Percentiles rank a stretch among this genome's conserved stretches.
phyloP scores from a whole-genome alignment of 2,797 vertebrate species.

The Argya squamiceps region DNA sequence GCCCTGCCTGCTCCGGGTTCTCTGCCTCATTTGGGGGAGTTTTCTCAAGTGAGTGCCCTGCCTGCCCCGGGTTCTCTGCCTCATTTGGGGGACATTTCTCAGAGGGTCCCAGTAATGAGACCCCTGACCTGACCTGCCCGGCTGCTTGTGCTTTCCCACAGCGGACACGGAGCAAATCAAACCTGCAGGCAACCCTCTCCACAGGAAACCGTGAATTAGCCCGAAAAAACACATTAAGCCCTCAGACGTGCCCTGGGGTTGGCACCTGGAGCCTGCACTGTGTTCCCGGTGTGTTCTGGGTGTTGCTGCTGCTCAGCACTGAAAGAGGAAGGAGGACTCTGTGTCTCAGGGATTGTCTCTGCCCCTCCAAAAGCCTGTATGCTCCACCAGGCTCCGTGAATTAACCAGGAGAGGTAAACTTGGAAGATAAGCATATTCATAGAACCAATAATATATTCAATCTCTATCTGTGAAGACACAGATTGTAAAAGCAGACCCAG shows the following conservation, averaged over 20 bases:
- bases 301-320: neutral
- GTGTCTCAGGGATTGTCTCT: neutral
- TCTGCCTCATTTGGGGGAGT: neutral
- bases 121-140: neutral
- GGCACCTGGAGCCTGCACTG: neutral
- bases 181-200: neutral
- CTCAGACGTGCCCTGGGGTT: neutral
- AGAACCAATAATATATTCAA: conserved; percentile 1
- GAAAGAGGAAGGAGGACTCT: neutral
- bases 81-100: neutral
- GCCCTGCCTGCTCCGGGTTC: neutral
- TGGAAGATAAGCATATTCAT: conserved; percentile 23
- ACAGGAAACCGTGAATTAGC: neutral
- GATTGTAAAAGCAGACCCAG: conserved; percentile 33
- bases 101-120: neutral
- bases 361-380: neutral
- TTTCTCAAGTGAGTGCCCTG: neutral
- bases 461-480: neutral
- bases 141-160: neutral
- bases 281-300: neutral
- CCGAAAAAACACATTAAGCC: neutral
- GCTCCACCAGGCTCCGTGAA: neutral
- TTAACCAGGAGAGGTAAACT: neutral
- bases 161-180: neutral
- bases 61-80: neutral